Evolutionary conservation across 2,113 vertebrate species (phyloP).

Genomic region (Dasyprocta punctata): DNA sequence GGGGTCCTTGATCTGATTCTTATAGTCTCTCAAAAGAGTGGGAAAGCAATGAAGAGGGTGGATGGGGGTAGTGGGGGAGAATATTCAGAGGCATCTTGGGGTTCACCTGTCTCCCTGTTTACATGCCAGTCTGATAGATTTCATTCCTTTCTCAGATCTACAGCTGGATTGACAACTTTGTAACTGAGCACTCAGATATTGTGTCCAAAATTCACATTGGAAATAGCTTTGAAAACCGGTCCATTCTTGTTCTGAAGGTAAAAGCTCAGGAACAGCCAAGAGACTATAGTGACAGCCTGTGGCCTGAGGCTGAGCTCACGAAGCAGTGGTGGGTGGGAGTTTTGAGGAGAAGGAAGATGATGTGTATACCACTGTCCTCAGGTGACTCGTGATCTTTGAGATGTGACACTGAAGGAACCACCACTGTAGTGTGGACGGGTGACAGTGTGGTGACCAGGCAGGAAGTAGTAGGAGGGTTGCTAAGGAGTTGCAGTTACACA

Average conservation of each 20-base stretch:
- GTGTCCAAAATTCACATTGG: constrained; percentile 93
- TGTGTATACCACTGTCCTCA: background rate
- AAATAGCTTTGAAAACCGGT: constrained; percentile 90
- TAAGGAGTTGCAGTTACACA: background rate
- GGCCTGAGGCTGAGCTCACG: background rate
- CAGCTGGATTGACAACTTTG: constrained; percentile 92
- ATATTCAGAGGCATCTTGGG: background rate
- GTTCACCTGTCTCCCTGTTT: background rate
- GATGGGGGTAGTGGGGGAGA: background rate
- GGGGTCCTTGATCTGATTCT: background rate
- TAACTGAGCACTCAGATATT: constrained; percentile 88
- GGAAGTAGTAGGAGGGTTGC: constrained; percentile 59
- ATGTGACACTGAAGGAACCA: background rate
- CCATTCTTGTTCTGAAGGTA: constrained; percentile 94
- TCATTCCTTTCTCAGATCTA: constrained; percentile 89
- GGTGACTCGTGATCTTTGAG: background rate
- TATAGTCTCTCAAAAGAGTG: background rate
- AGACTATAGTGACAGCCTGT: background rate
- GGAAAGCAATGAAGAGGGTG: background rate
- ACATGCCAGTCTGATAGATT: background rate
- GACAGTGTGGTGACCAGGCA: background rate
- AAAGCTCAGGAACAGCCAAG: background rate
- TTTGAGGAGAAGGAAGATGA: background rate
- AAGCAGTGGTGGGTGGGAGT: background rate
- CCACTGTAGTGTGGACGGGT: constrained; percentile 8